Percentiles rank a stretch among this genome's conserved stretches.
These are phyloP conservation scores for Callinectes sapidus DNA, from an alignment of 2,888 invertebrate species.

Conservation along the genomic window DNA sequence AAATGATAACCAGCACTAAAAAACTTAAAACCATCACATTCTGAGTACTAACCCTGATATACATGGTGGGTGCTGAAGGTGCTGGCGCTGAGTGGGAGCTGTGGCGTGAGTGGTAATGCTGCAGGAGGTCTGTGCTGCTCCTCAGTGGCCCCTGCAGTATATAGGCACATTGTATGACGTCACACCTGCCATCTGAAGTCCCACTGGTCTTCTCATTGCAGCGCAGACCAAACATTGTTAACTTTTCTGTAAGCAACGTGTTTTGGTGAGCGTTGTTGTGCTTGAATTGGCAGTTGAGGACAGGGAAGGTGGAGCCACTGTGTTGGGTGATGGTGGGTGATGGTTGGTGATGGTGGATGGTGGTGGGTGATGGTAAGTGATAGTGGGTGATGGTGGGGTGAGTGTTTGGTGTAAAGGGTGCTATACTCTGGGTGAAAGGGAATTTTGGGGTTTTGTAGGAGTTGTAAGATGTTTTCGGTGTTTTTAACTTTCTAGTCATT, in stretches of 20 bases:
- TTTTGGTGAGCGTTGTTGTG: not conserved
- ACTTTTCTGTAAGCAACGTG: not conserved
- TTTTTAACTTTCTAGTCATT: too few relatives aligned
- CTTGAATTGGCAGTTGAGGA: not conserved
- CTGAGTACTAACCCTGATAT: not conserved
- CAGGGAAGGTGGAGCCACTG: not conserved
- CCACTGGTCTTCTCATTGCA: not conserved
- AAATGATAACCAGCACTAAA: too few relatives aligned
- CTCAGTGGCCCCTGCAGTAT: not conserved
- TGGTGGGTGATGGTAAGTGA: too few relatives aligned
- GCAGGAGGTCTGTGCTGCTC: not conserved
- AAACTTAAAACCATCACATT: not conserved
- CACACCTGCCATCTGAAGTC: not conserved
- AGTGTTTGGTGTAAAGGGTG: not conserved
- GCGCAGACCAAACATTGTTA: not conserved
- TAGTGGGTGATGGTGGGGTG: too few relatives aligned
- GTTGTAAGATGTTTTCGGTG: too few relatives aligned
- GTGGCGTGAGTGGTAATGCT: not conserved
- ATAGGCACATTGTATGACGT: not conserved
- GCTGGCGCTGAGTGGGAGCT: not conserved
- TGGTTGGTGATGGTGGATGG: too few relatives aligned
- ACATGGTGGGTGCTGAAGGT: not conserved
- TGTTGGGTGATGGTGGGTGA: not conserved
- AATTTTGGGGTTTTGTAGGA: too few relatives aligned
- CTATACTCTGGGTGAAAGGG: not conserved